Base-by-base conservation (phyloP, 2,797 vertebrate species). In the Borostomias antarcticus region DNA sequence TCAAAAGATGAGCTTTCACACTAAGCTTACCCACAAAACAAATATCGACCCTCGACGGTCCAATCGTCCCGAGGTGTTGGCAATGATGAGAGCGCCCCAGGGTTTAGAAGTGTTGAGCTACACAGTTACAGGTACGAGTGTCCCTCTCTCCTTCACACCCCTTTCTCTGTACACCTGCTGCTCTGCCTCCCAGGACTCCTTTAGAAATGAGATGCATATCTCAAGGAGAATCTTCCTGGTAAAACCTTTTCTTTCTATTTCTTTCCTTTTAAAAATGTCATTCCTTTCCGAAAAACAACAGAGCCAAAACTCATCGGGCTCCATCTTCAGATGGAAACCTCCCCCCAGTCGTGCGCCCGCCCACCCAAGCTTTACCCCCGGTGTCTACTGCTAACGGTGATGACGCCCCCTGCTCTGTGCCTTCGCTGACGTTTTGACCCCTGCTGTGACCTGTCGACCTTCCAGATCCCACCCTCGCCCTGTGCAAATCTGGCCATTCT, bases 131-230 rank as follows among this genome's bases (percentile, higher is more conserved):
- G 58, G 61, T 67, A 52, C 19, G 23, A 60, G 43, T 69, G 28
- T 45, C 62, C 43, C 32, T 65, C 71, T 72, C 35, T 53, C 26
- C 52, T 19, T 25, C 40, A 32, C n/a, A 21, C 51, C 29, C 54
- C 74, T 64, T 72, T 69, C 62, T 74, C 67, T 81, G 73, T 83
- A 69, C 69, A 70, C 79, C 70, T 72, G 72, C 83, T 78, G 72
- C 79, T 63, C 37, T 62, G 56, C 63, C 64, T 66, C 69, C 71
- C 77, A 85, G 82, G 84, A 83, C 76, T 87, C 83, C 82, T 88
- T 86, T 85, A 85, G 77, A 88, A 83, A 83, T 85, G 67, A 87
- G 81, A 85, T 88, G 73, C 74, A 78, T 75, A 86, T 85, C 77
- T 88, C 75, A 82, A 84, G 80, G 77, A 86, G 76, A 81, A 77